These are phyloP conservation scores for Cheilinus undulatus DNA, from an alignment of 2,113 vertebrate species.

Conservation along the genomic window DNA sequence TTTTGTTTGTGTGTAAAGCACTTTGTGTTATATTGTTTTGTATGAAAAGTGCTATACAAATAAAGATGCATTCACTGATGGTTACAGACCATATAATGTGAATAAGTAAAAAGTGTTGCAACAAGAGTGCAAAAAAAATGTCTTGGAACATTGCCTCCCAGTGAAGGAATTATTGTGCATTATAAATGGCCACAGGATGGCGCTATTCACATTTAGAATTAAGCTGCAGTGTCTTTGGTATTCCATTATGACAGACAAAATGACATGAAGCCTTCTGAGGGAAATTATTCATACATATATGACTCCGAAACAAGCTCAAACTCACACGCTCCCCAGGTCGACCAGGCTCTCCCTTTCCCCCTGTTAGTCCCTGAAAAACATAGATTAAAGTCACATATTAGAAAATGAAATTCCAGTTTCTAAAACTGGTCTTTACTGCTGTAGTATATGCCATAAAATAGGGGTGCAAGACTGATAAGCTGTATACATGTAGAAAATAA, in stretches of 20 bases:
- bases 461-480: too few species aligned
- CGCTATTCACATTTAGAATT: constrained; percentile 4
- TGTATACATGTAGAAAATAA: too few species aligned
- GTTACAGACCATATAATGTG: neutral
- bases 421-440: neutral
- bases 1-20: too few species aligned
- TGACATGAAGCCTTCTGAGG: neutral
- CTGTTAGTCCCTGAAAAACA: constrained; percentile 80
- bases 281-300: neutral
- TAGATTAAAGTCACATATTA: neutral
- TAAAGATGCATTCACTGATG: too few species aligned
- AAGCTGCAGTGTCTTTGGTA: neutral
- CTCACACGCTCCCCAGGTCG: constrained; percentile 87
- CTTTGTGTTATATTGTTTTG: too few species aligned
- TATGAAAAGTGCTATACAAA: too few species aligned
- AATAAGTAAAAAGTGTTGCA: neutral
- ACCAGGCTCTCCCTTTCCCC: constrained; percentile 89
- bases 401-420: neutral
- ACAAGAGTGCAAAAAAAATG: neutral
- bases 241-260: neutral
- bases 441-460: too few species aligned
- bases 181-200: constrained; percentile 41
- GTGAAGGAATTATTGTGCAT: neutral
- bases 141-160: neutral
- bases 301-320: constrained; percentile 1